Conservation (phyloP, 2,888 invertebrate genomes). For the Glaucopsyche alexis region DNA sequence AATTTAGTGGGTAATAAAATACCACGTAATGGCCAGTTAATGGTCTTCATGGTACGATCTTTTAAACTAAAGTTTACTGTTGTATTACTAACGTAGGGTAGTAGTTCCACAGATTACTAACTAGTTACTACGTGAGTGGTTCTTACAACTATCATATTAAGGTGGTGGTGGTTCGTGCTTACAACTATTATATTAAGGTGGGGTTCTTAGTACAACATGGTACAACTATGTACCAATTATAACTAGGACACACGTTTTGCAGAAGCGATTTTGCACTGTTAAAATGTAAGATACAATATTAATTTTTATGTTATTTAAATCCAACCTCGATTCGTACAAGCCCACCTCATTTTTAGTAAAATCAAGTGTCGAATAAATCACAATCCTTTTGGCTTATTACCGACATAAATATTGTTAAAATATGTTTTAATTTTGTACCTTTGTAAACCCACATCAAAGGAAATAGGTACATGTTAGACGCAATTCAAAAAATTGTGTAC, state of each 20-base stretch:
- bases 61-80: neutral
- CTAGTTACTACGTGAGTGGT: no score
- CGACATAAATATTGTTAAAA: neutral
- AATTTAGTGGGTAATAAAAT: neutral
- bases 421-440: neutral
- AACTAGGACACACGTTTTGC: no score
- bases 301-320: neutral
- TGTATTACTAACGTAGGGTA: neutral
- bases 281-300: neutral
- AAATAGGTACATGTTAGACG: neutral
- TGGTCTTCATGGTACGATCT: neutral
- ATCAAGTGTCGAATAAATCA: neutral
- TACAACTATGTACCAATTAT: no score
- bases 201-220: no score
- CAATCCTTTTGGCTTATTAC: neutral
- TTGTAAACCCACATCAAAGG: constrained; percentile 10
- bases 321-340: neutral
- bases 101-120: no score
- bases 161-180: no score
- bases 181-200: no score
- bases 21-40: neutral
- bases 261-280: neutral
- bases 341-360: neutral
- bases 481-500: neutral
- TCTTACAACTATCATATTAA: no score